Evolutionary conservation across 2,113 vertebrate species (phyloP), one percentile per base, ranked within the genome.

Genomic region (Vireo altiloquus): DNA sequence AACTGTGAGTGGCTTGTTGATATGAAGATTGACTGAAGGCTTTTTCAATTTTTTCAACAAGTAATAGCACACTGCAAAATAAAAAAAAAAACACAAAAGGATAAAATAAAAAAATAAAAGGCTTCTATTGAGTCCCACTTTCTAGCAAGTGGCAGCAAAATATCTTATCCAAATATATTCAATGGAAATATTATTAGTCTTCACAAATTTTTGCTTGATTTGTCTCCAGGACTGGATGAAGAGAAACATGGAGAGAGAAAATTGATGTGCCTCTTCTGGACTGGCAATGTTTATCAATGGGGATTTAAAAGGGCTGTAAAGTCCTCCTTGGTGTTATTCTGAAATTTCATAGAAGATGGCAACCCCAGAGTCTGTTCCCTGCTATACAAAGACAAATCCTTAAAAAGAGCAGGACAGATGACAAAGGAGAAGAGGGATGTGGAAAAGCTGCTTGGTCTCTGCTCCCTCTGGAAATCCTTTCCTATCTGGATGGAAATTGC

Each of bases 361-460:
- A 37, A 25, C 15, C 22, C 7, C 22, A 33, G 28, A 15, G 13
- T 27, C 37, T 90, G 3, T 20, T 54, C 18, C 30, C 16, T 42
- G 14, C 10, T 54, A 16, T 15, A 13, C 0, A 2, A 0, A 24
- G 6, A 39, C 18, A 87, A 31, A 52, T 7, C 46, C 60, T 61
- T 44, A n/a, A 68, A 94, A 92, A 49, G 3, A 76, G 22, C 13
- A 50, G 22, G 24, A 35, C n/a, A 31, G 30, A 31, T 20, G 59
- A 37, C 15, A 71, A 82, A 92, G 13, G 6, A 77, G 75, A 91
- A 39, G 2, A 52, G 15, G 9, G 15, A 52, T 27, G 18, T 44
- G 23, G 35, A 47, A 82, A 77, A 90, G 16, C 9, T 66, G 22
- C 18, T 65, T 59, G 42, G 16, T 39, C 4, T 42, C 23, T 31